Evolutionary conservation across 1,140 invertebrate genomes (phyloP).

Genomic region (Varroa destructor): DNA sequence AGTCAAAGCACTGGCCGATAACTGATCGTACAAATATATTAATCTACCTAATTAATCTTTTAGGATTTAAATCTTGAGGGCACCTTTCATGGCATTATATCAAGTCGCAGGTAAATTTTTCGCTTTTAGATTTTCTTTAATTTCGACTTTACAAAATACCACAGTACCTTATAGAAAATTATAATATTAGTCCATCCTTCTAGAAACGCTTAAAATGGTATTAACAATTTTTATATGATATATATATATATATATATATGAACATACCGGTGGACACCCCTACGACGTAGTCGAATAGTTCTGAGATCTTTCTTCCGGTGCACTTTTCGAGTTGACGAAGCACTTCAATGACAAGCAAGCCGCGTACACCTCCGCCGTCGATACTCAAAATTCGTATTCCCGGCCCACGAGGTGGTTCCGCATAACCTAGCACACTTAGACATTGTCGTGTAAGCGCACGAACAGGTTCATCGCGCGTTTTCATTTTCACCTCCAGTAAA

Average conservation of each 20-base stretch:
- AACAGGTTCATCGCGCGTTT: constrained; percentile 34
- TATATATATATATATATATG: too few relatives aligned
- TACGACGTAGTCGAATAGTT: constrained; percentile 72
- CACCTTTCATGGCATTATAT: too few relatives aligned
- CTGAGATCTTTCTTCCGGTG: constrained; percentile 48
- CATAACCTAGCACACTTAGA: constrained; percentile 59
- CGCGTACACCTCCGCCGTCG: constrained; percentile 74
- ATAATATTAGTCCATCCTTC: too few relatives aligned
- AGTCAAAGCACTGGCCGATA: too few relatives aligned
- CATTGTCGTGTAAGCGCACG: constrained; percentile 45
- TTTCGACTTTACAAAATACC: too few relatives aligned
- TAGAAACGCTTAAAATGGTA: too few relatives aligned
- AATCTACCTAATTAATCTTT: too few relatives aligned
- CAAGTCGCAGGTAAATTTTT: too few relatives aligned
- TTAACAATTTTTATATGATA: background rate
- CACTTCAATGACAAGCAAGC: constrained; percentile 64
- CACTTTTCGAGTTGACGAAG: constrained; percentile 58
- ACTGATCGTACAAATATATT: too few relatives aligned
- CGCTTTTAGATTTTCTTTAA: too few relatives aligned
- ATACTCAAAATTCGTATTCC: constrained; percentile 71
- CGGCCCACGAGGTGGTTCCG: constrained; percentile 51
- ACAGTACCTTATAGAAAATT: too few relatives aligned
- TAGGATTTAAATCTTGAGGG: too few relatives aligned
- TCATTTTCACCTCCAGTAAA: constrained; percentile 32
- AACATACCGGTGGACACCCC: constrained; percentile 73